A percentile compares a stretch with the other conserved stretches of the same genome.
These are phyloP conservation scores for Ia io DNA, from an alignment of 2,113 vertebrate species.

Conservation along the genomic window DNA sequence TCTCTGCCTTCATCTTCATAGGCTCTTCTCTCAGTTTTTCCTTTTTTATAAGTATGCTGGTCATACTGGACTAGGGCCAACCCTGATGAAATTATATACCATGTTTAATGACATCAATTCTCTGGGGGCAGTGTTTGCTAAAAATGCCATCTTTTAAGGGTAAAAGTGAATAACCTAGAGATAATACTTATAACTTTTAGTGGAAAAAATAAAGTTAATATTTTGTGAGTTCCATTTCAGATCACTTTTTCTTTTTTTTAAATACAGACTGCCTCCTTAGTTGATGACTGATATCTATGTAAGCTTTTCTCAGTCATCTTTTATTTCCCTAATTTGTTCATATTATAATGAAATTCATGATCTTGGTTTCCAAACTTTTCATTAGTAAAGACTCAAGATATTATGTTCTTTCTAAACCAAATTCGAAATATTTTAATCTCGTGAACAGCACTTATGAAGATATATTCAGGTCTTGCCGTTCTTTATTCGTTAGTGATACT, in stretches of 20 bases:
- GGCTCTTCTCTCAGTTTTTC: neutral
- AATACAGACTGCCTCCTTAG: neutral
- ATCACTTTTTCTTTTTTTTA: neutral
- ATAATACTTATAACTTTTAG: neutral
- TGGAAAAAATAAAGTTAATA: neutral
- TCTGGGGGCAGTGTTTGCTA: neutral
- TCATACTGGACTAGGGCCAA: neutral
- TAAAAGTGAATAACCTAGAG: constrained; percentile 26
- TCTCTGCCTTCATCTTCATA: neutral
- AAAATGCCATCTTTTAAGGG: neutral
- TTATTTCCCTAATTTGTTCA: neutral
- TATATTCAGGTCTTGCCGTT: neutral
- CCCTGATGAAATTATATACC: neutral
- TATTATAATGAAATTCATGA: neutral
- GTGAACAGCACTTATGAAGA: neutral
- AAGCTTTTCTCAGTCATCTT: neutral
- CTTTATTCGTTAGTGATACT: neutral
- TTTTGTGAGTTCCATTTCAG: neutral
- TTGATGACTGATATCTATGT: neutral
- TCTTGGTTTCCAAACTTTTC: neutral
- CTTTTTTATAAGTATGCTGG: neutral
- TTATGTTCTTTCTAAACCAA: neutral
- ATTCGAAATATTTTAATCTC: constrained; percentile 7
- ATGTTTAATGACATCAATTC: neutral
- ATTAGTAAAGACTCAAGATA: neutral